These are phyloP conservation scores for Anabacerthia variegaticeps DNA, from an alignment of 2,797 vertebrate genomes.

Conservation along the genomic window DNA sequence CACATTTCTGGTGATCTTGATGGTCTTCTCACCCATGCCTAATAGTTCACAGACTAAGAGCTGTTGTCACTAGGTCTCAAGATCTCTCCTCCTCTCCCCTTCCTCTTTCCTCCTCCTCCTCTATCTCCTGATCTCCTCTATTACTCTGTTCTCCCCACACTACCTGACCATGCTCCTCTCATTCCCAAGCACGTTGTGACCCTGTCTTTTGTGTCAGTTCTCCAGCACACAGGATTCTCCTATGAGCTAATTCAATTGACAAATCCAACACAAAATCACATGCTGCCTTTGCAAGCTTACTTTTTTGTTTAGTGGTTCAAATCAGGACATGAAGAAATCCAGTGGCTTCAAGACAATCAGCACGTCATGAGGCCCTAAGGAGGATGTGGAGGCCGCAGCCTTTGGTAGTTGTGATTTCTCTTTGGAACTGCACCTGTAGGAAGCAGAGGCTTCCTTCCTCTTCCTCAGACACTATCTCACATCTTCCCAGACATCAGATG, in stretches of 20 bases:
- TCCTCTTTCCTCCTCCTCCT: neutral
- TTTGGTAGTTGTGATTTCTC: neutral
- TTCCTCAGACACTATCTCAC: neutral
- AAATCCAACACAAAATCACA: neutral
- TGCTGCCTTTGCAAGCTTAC: neutral
- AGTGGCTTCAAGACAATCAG: neutral
- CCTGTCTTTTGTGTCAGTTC: neutral
- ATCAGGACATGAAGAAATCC: neutral
- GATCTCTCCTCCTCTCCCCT: neutral
- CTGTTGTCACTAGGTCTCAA: neutral
- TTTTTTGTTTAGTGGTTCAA: neutral
- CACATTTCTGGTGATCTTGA: neutral
- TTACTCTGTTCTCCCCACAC: neutral
- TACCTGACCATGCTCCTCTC: neutral
- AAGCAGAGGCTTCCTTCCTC: neutral
- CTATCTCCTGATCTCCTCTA: neutral
- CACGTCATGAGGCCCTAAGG: fast-evolving
- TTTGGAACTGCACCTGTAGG: neutral
- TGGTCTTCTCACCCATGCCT: neutral
- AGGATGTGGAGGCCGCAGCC: neutral
- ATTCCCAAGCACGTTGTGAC: neutral
- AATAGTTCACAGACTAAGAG: neutral
- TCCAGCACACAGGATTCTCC: neutral
- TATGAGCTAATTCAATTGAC: neutral
- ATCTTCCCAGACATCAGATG: neutral